These are phyloP conservation scores for Mormyrus iriodes DNA, from an alignment of 2,113 vertebrate species.

Conservation along the genomic window DNA sequence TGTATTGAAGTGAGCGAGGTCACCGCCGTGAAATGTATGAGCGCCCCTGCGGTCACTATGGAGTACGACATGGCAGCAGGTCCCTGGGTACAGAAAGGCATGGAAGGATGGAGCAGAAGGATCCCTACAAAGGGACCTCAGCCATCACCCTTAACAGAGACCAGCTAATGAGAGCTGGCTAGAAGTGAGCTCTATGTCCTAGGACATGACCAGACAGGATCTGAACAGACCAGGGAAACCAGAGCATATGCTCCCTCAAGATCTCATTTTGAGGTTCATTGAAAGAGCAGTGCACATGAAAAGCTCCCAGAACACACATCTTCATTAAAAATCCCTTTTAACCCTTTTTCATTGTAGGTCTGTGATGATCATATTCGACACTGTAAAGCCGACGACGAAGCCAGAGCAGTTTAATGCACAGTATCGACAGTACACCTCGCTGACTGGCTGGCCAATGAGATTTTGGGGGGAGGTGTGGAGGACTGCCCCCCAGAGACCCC, in stretches of 20 bases:
- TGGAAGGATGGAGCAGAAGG: conserved; percentile 4
- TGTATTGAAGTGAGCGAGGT: neutral
- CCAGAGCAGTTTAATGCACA: neutral
- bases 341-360: neutral
- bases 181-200: conserved; percentile 13
- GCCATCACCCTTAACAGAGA: conserved; percentile 5
- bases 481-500: conserved; percentile 23
- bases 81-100: conserved; percentile 27
- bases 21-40: neutral
- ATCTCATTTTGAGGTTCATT: neutral
- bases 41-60: neutral
- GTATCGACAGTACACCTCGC: neutral
- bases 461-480: neutral
- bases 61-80: neutral
- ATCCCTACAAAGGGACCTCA: conserved; percentile 17
- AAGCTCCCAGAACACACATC: neutral
- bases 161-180: conserved; percentile 19
- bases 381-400: neutral
- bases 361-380: neutral
- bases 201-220: conserved; percentile 24
- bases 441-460: conserved; percentile 19
- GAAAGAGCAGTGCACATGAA: conserved; percentile 11
- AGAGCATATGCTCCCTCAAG: neutral
- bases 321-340: conserved; percentile 19
- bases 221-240: neutral